Base-by-base conservation (phyloP, 1,140 invertebrate genomes). In the Hylaeus volcanicus region DNA sequence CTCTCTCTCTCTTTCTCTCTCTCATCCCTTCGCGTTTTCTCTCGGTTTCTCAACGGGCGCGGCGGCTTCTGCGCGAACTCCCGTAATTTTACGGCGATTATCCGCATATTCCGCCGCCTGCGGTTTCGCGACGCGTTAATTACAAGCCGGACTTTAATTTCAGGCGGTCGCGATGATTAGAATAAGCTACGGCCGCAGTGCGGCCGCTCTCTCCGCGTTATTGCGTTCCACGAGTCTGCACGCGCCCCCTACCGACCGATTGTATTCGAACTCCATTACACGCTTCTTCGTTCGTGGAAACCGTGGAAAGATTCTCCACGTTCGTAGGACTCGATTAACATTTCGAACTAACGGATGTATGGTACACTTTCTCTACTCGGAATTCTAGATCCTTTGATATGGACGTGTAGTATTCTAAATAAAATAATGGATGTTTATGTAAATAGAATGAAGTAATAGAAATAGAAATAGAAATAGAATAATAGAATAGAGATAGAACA, bases 71-170 rank as follows among this genome's bases (percentile, higher is more conserved):
- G 37, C 75, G 65, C 78, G 78, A 79, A 74, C 64, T 72, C 39
- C 70, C 71, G 86, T 84, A 86, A 88, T 88, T 88, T 84, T 71
- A 82, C 78, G 61, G 79, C 82, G 87, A 86, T 88, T 87, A 88
- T 88, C 79, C 84, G 76, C 76, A 63, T 74, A 77, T 61, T 68
- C 66, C 66, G 53, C 14, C 61, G 76, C 64, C 70, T 15, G 64
- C 73, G 58, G 72, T 75, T 45, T 39, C 65, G 72, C 70, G 83
- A 75, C 83, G 79, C 71, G 79, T 88, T 88, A 86, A 88, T 88
- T 88, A 88, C 74, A 78, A 73, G 61, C 63, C 56, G 73, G 79
- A 86, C 84, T 88, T 88, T 88, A 82, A 88, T 88, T 88, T 88
- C 77, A 73, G 58, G 56, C 71, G 58, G 60, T 72, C 26, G 72